These are phyloP conservation scores for Litoditis marina DNA, from an alignment of 2,888 invertebrate genomes.

Conservation along the genomic window DNA sequence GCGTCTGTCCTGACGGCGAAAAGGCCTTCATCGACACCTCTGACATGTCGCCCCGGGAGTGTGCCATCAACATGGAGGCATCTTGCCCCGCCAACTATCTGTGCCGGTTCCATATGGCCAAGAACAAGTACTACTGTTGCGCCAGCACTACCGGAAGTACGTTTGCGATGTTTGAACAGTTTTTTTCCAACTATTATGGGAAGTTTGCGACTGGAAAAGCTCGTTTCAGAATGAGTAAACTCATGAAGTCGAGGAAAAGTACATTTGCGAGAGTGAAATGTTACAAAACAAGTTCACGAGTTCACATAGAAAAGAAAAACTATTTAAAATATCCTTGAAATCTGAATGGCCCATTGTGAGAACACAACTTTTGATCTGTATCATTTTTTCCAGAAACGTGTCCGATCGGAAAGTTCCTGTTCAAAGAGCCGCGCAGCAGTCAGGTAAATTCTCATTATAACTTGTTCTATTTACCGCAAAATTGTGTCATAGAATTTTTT, in stretches of 20 bases:
- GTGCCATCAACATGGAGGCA: conserved; percentile 41
- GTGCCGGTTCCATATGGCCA: conserved; percentile 42
- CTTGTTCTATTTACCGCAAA: not conserved
- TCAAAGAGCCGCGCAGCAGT: conserved; percentile 29
- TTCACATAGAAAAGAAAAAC: too few relatives aligned
- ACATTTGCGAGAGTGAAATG: too few relatives aligned
- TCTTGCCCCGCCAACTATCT: conserved; percentile 46
- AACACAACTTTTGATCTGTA: not conserved
- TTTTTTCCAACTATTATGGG: not conserved
- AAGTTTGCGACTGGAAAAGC: not conserved
- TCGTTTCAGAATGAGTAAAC: not conserved
- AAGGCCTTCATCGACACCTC: conserved; percentile 53
- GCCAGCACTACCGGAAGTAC: conserved; percentile 31
- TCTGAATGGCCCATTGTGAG: too few relatives aligned
- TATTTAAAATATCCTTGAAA: too few relatives aligned
- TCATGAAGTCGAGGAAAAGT: not conserved
- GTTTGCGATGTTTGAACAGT: too few relatives aligned
- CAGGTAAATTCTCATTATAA: conserved; percentile 2
- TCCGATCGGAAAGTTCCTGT: conserved; percentile 40
- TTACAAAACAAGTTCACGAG: too few relatives aligned
- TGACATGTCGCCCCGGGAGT: conserved; percentile 42
- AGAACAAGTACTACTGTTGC: conserved; percentile 51
- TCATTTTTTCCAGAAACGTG: conserved; percentile 36
- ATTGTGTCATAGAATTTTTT: too few relatives aligned
- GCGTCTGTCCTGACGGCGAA: conserved; percentile 51